Percentiles rank a stretch among this genome's conserved stretches.
Conservation (phyloP, 2,113 vertebrate species). For the Candoia aspera region DNA sequence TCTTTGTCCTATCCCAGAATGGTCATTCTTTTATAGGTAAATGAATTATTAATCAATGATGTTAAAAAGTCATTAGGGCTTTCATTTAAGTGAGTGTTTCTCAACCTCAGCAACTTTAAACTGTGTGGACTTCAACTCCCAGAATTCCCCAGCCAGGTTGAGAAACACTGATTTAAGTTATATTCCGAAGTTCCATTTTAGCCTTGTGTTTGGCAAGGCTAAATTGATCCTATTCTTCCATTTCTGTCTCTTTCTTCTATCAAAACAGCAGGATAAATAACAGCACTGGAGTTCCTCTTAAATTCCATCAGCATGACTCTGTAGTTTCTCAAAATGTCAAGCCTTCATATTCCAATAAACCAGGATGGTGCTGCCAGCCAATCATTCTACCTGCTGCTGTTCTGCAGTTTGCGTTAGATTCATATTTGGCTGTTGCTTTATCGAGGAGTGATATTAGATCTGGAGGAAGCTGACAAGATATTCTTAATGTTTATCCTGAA, state of each 20-base stretch:
- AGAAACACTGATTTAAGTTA: not conserved
- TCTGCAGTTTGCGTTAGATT: not conserved
- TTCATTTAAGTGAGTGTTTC: not conserved
- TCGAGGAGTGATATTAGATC: not conserved
- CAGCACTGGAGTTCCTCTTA: not conserved
- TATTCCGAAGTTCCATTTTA: not conserved
- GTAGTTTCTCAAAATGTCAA: not conserved
- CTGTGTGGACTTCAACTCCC: not conserved
- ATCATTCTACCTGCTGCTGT: not conserved
- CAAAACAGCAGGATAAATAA: not conserved
- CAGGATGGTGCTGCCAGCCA: not conserved
- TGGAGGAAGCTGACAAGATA: not conserved
- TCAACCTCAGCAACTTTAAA: not conserved
- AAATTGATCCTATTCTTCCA: not conserved
- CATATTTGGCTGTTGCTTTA: not conserved
- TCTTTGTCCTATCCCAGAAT: not conserved
- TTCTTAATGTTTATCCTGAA: not conserved
- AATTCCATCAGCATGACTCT: not conserved
- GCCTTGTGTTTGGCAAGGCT: not conserved
- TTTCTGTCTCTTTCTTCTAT: not conserved
- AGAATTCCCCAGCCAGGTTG: not conserved
- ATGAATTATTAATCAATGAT: not conserved
- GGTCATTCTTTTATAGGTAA: not conserved
- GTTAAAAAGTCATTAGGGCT: not conserved
- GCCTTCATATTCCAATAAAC: slow-evolving; percentile 3